phyloP scores from a whole-genome alignment of 2,888 invertebrate species.

The Schrankia costaestrigalis region DNA sequence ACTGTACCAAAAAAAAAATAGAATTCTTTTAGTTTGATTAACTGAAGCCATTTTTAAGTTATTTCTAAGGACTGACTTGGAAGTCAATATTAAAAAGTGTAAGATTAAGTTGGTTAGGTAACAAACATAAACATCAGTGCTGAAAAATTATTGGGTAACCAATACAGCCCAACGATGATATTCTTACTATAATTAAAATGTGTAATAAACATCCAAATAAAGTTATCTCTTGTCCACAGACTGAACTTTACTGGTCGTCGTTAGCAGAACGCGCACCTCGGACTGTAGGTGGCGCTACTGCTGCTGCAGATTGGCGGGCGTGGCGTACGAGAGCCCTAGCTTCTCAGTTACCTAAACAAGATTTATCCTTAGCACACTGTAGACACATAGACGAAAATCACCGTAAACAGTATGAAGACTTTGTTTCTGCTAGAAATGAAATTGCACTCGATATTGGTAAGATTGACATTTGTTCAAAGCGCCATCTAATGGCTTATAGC shows the following conservation, averaged over 20 bases:
- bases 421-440: conserved; percentile 96
- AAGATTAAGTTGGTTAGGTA: too few relatives aligned
- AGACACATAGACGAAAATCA: conserved; percentile 90
- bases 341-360: conserved; percentile 95
- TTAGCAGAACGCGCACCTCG: conserved; percentile 85
- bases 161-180: too few relatives aligned
- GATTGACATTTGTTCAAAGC: conserved; percentile 20
- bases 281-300: conserved; percentile 60
- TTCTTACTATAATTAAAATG: too few relatives aligned
- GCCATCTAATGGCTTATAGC: conserved; percentile 46
- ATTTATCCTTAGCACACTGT: conserved; percentile 94
- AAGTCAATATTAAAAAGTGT: too few relatives aligned
- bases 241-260: conserved; percentile 95
- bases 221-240: conserved; percentile 84
- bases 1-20: too few relatives aligned
- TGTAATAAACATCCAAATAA: too few relatives aligned
- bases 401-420: conserved; percentile 93
- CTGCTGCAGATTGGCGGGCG: conserved; percentile 65
- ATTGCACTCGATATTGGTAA: conserved; percentile 96
- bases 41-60: too few relatives aligned
- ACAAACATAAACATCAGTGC: too few relatives aligned
- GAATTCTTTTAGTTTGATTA: too few relatives aligned
- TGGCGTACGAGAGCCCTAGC: conserved; percentile 83
- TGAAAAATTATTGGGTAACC: too few relatives aligned
- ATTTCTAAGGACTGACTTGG: too few relatives aligned